Conservation (phyloP, 2,113 vertebrate genomes). For the Gracilinanus agilis region DNA sequence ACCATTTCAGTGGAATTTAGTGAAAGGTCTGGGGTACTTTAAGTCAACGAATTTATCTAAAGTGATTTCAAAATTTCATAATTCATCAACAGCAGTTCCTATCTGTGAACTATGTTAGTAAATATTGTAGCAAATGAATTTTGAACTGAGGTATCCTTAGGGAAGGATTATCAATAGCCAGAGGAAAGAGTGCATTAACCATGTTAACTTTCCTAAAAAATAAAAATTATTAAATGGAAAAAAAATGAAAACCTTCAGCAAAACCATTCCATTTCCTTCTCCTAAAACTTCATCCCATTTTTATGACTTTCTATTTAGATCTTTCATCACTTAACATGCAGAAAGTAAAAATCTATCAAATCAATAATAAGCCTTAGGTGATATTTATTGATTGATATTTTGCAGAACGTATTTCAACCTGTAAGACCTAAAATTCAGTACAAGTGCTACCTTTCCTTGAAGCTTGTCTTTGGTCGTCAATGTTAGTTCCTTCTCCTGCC, state of each 20-base stretch:
- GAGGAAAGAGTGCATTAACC: neutral
- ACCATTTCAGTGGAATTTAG: neutral
- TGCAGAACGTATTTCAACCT: too few relatives aligned
- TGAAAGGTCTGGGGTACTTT: neutral
- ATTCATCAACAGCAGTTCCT: slow-evolving; percentile 13
- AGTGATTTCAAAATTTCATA: neutral
- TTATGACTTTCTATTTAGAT: too few relatives aligned
- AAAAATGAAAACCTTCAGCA: neutral
- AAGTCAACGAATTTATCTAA: slow-evolving; percentile 30
- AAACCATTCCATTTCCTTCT: neutral
- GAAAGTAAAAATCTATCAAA: too few relatives aligned
- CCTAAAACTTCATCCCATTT: neutral
- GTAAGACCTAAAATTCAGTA: too few relatives aligned
- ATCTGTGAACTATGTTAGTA: slow-evolving; percentile 9
- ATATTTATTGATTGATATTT: too few relatives aligned
- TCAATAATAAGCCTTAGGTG: too few relatives aligned
- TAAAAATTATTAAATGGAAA: too few relatives aligned
- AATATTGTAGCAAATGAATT: neutral
- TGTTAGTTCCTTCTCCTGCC: too few relatives aligned
- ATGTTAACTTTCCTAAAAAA: too few relatives aligned
- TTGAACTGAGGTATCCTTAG: neutral
- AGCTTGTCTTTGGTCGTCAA: too few relatives aligned
- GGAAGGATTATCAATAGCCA: neutral
- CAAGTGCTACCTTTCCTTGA: too few relatives aligned
- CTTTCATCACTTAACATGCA: too few relatives aligned